Percentiles rank a stretch among this genome's conserved stretches.
phyloP scores from a whole-genome alignment of 92 coral and sea anemone species.

The Montipora capitata region DNA sequence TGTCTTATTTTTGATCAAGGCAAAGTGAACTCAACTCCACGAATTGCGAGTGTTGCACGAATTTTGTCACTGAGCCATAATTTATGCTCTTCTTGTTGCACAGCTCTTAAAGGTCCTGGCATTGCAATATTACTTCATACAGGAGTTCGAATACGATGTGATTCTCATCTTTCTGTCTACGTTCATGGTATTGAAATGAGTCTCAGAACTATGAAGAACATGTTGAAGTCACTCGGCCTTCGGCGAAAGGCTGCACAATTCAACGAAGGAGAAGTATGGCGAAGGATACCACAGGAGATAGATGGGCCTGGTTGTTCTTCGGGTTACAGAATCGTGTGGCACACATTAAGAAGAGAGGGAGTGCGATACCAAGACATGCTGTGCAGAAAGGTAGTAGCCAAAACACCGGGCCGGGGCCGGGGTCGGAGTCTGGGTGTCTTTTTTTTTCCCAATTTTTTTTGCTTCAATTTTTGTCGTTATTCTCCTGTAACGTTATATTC shows the following conservation, averaged over 20 bases:
- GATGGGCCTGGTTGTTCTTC: slow-evolving; percentile 65
- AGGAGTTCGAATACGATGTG: slow-evolving; percentile 56
- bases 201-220: slow-evolving; percentile 61
- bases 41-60: slow-evolving; percentile 8
- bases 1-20: no score
- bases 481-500: no score
- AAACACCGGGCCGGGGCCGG: no score
- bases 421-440: no score
- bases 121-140: slow-evolving; percentile 41
- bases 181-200: slow-evolving; percentile 42
- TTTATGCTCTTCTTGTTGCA: slow-evolving; percentile 51
- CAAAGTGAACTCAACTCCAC: no score
- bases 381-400: slow-evolving; percentile 8
- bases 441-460: no score
- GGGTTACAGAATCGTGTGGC: slow-evolving; percentile 76
- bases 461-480: no score
- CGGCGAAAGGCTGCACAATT: slow-evolving; percentile 46
- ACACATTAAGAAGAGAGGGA: slow-evolving; percentile 71
- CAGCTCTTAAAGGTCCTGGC: slow-evolving; percentile 45
- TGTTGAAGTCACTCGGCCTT: slow-evolving; percentile 60
- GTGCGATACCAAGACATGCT: slow-evolving; percentile 63
- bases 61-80: slow-evolving; percentile 1
- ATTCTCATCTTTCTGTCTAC: slow-evolving; percentile 37
- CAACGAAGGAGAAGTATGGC: slow-evolving; percentile 50
- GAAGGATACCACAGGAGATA: slow-evolving; percentile 67